Evolutionary conservation across 2,888 invertebrate species (phyloP).

Genomic region (Drosophila siamana): DNA sequence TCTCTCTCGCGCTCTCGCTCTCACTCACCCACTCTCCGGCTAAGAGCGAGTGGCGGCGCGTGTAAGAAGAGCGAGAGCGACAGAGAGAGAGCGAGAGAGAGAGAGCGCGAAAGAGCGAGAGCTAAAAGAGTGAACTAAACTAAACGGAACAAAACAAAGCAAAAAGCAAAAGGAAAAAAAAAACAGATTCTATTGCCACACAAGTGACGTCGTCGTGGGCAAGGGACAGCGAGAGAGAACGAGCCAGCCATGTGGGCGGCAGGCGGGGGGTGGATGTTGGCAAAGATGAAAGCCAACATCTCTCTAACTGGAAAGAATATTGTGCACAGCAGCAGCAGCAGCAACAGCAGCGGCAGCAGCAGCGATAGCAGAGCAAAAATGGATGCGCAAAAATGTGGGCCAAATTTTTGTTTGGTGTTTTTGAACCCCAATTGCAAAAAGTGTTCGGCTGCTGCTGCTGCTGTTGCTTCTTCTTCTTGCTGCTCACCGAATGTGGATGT

Average conservation of each 20-base stretch:
- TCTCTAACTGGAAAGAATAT: constrained; percentile 49
- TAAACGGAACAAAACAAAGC: constrained; percentile 55
- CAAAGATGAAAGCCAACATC: constrained; percentile 28
- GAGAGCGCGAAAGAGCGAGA: constrained; percentile 3
- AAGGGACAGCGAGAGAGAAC: constrained; percentile 1
- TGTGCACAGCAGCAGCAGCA: constrained; percentile 14
- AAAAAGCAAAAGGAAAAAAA: constrained; percentile 42
- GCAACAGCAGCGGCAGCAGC: constrained; percentile 23
- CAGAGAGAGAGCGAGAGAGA: constrained; percentile 1
- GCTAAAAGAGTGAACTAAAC: constrained; percentile 32
- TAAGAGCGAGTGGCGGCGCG: background rate
- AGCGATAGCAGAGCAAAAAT: constrained; percentile 39
- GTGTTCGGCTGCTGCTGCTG: background rate
- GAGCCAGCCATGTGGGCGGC: too few relatives aligned
- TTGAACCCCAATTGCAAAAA: constrained; percentile 32
- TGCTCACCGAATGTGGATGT: constrained; percentile 27
- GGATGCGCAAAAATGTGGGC: constrained; percentile 64
- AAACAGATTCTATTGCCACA: constrained; percentile 41
- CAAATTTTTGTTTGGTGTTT: constrained; percentile 55
- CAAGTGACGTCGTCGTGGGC: constrained; percentile 34
- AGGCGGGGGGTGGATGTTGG: background rate
- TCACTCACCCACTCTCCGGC: background rate
- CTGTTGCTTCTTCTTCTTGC: constrained; percentile 10
- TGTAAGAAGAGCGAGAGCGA: background rate
- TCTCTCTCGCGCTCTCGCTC: background rate